Evolutionary conservation across 2,797 vertebrate genomes (phyloP), one percentile per base, ranked within the genome.

Genomic region (Momotus momota): DNA sequence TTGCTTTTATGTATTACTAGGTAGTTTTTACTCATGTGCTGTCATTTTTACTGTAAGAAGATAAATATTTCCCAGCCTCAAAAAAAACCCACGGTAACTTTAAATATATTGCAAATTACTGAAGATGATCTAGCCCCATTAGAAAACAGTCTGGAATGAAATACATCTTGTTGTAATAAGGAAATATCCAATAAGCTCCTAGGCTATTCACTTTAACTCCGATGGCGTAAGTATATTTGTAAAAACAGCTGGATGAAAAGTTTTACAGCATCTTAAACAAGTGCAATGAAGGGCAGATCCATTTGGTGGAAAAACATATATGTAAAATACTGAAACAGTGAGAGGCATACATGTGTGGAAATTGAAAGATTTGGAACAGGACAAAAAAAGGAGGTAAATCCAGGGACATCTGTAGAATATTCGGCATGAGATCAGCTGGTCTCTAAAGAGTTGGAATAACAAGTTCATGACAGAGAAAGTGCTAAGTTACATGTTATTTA

Each of bases 171-270:
- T 69, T 94, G 61, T 89, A 91, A 75, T 55, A 88, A 58, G 38
- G 83, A 97, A 95, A 96, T 86, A 93, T 86, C 54, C 79, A 94
- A 93, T 96, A 94, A 96, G 46, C n/a, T 78, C 49, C 33, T 29
- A 94, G 80, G 83, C 33, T 94, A 86, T 78, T 91, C 86, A 89
- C 31, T 72, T 67, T 18, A 57, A 81, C 51, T 89, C 26, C 49
- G 65, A 3, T 25, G 12, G 74, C 8, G 6, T 46, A 22, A 25
- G 13, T 3, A 33, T 70, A 81, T 61, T 57, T 77, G 29, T 65
- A 73, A 78, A 91, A 91, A 46, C 27, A 77, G 82, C 49, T 72
- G 80, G 13, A 67, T 33, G 7, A 31, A 54, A 85, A 78, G 7
- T 58, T 85, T 40, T 7, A 90, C 10, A 10, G 80, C 70, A 93